These are phyloP conservation scores for Drosophila prostipennis DNA, from an alignment of 2,888 invertebrate species.

Conservation along the genomic window DNA sequence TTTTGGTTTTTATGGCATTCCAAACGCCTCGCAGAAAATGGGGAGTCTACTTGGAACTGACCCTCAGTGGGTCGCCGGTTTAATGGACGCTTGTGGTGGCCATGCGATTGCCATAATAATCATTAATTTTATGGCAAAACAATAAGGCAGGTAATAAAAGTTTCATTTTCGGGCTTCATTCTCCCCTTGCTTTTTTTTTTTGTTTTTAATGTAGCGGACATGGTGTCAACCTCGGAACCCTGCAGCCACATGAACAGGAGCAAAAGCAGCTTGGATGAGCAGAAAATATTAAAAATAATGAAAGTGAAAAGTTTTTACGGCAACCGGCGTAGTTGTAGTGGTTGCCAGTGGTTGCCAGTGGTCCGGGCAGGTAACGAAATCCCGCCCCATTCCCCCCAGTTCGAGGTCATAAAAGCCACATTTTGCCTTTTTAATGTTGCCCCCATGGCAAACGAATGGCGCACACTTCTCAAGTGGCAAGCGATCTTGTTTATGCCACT, in stretches of 20 bases:
- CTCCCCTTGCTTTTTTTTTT: constrained; percentile 10
- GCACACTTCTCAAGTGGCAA: constrained; percentile 65
- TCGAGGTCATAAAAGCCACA: constrained; percentile 67
- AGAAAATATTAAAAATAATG: constrained; percentile 71
- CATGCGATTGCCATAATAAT: constrained; percentile 76
- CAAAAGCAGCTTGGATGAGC: constrained; percentile 38
- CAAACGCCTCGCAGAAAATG: constrained; percentile 46
- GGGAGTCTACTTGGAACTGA: constrained; percentile 28
- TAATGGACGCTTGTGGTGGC: constrained; percentile 71
- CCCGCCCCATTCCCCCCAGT: constrained; percentile 7
- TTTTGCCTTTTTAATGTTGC: constrained; percentile 70
- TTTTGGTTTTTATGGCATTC: constrained; percentile 64
- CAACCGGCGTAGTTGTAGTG: constrained; percentile 32
- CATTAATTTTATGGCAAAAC: constrained; percentile 79
- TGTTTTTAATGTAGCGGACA: constrained; percentile 49
- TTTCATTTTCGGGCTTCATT: constrained; percentile 65
- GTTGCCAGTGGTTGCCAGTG: constrained; percentile 12
- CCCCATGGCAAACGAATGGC: constrained; percentile 49
- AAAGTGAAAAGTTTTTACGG: constrained; percentile 73
- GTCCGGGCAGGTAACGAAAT: constrained; percentile 15
- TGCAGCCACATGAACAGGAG: constrained; percentile 4
- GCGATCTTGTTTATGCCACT: constrained; percentile 75
- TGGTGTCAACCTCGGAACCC: constrained; percentile 30
- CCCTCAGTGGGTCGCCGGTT: constrained; percentile 45
- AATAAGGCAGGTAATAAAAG: constrained; percentile 80